phyloP scores from a whole-genome alignment of 2,113 vertebrate species.

The Eublepharis macularius region DNA sequence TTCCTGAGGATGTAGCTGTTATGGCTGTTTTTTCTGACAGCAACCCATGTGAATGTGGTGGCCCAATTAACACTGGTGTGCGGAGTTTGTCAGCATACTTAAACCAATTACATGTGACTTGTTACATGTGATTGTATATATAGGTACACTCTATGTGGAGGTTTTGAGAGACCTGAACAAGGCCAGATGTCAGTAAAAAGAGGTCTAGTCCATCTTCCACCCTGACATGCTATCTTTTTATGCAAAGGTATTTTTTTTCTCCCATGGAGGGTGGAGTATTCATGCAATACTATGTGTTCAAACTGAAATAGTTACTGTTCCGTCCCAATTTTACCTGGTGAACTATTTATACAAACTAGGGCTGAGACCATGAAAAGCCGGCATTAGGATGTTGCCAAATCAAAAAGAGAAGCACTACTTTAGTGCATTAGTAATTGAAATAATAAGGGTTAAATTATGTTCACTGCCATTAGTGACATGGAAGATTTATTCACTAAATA shows the following conservation, averaged over 20 bases:
- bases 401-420: background rate
- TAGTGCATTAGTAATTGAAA: background rate
- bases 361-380: background rate
- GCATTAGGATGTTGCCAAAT: background rate
- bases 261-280: background rate
- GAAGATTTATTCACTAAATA: background rate
- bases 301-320: background rate
- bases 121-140: no score
- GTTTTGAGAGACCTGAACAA: background rate
- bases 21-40: background rate
- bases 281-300: background rate
- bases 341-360: no score
- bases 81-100: no score
- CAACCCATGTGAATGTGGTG: background rate
- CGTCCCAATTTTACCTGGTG: background rate
- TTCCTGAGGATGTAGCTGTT: background rate
- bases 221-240: background rate
- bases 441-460: constrained; percentile 8
- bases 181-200: no score
- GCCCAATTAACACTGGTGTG: background rate
- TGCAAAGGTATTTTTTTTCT: background rate
- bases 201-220: background rate
- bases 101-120: background rate
- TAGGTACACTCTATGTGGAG: background rate
- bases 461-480: background rate